Evolutionary conservation across 2,113 vertebrate genomes (phyloP).

Genomic region (Noctilio leporinus): DNA sequence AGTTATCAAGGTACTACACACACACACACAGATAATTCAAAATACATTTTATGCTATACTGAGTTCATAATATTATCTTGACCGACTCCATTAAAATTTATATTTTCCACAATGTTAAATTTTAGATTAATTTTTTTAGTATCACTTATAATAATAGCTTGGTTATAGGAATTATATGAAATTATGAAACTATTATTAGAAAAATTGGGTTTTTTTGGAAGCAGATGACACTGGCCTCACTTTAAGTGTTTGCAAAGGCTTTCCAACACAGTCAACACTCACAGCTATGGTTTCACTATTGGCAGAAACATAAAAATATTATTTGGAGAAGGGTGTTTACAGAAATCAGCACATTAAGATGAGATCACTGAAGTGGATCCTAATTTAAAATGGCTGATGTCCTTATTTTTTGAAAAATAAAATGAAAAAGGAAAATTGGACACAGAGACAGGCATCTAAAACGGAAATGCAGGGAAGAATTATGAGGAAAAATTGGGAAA

Average conservation of each 20-base stretch:
- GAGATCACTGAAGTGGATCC: neutral
- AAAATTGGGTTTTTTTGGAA: neutral
- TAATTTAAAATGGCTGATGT: neutral
- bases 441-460: neutral
- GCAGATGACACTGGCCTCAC: neutral
- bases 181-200: neutral
- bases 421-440: neutral
- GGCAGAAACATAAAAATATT: neutral
- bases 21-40: neutral
- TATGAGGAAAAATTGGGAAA: too few species aligned
- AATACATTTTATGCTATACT: neutral
- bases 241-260: neutral
- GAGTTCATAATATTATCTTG: neutral
- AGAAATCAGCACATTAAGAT: neutral
- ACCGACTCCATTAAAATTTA: neutral
- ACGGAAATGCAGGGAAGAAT: neutral
- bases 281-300: neutral
- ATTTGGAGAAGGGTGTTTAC: neutral
- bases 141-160: neutral
- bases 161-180: neutral
- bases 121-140: neutral
- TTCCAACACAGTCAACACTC: neutral
- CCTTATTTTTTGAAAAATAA: neutral
- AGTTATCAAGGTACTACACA: neutral
- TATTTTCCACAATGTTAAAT: neutral